phyloP scores from a whole-genome alignment of 2,113 vertebrate species.

The Daboia siamensis region DNA sequence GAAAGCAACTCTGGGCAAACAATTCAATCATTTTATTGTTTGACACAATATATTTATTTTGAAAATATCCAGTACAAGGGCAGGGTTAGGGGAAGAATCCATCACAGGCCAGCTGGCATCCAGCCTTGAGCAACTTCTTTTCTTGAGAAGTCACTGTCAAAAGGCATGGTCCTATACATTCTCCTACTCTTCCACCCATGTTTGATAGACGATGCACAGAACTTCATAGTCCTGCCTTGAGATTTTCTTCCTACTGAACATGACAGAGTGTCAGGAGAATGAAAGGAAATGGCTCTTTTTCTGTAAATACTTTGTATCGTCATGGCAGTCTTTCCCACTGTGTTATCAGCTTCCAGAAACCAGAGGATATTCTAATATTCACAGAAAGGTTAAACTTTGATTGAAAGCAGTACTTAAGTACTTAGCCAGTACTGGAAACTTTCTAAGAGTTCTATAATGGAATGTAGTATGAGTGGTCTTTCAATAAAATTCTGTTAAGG shows the following conservation, averaged over 20 bases:
- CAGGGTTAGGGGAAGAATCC: background rate
- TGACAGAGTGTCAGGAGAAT: background rate
- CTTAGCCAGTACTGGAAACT: background rate
- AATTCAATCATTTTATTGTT: background rate
- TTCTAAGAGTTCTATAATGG: background rate
- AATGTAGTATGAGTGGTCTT: background rate
- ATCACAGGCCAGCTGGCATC: background rate
- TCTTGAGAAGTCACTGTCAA: background rate
- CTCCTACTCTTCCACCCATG: background rate
- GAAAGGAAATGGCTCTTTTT: background rate
- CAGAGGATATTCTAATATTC: background rate
- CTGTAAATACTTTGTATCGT: background rate
- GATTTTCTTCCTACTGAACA: background rate
- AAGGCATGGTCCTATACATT: background rate
- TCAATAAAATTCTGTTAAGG: background rate
- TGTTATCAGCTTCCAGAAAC: background rate
- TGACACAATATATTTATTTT: constrained; percentile 18
- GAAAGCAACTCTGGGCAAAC: rapidly evolving
- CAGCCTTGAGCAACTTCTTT: background rate
- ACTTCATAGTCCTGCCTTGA: background rate
- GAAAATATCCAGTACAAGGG: constrained; percentile 12
- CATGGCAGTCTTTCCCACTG: background rate
- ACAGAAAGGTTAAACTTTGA: background rate
- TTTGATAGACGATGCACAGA: background rate
- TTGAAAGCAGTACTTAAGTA: background rate